phyloP scores from a whole-genome alignment of 2,888 invertebrate species.

The Megalurothrips usitatus region DNA sequence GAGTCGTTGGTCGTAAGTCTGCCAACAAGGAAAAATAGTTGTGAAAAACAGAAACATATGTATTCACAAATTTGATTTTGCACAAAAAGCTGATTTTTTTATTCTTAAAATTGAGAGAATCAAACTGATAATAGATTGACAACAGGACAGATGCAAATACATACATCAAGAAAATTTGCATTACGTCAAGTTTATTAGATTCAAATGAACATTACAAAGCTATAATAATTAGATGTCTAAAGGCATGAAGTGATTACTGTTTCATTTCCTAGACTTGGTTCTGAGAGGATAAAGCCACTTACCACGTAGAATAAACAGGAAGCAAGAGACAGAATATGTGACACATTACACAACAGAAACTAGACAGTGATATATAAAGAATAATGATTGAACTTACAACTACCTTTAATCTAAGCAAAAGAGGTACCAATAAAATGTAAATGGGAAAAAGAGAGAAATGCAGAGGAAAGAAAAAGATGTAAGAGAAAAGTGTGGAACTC shows the following conservation, averaged over 20 bases:
- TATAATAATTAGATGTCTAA: neutral
- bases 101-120: neutral
- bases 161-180: neutral
- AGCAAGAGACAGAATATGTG: constrained; percentile 12
- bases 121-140: neutral
- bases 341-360: neutral
- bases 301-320: neutral
- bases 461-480: neutral
- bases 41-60: too few species aligned
- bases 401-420: neutral
- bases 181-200: too few species aligned
- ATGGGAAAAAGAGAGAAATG: neutral
- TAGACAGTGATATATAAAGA: neutral
- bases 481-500: neutral
- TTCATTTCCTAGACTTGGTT: neutral
- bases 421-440: neutral
- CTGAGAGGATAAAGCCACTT: neutral
- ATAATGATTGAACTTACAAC: neutral
- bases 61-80: too few species aligned
- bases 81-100: too few species aligned
- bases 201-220: too few species aligned
- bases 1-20: constrained; percentile 48
- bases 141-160: neutral
- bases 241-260: neutral
- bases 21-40: constrained; percentile 17